Base-by-base conservation (phyloP, 2,888 invertebrate species). In the Drosophila peninsularis region DNA sequence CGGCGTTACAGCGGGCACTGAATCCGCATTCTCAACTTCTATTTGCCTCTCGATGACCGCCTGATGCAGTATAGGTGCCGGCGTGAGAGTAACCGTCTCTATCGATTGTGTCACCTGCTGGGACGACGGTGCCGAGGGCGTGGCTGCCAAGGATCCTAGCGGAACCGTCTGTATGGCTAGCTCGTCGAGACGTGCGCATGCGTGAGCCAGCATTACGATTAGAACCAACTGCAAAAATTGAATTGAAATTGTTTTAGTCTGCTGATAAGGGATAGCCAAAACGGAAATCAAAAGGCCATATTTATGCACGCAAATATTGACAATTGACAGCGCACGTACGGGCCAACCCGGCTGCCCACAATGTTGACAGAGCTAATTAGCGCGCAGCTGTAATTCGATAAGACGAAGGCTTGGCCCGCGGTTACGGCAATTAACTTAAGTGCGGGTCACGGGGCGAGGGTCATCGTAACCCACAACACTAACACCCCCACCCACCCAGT, bases 281-380 rank as follows among this genome's bases (percentile, higher is more conserved):
- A 37, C 24, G 37, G 56, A 61, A 58, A 75, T 45, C 54, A 10
- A 41, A 44, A 30, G 47, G 14, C 42, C 42, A 57, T 62, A 32
- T 53, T 55, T 54, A 47, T 41, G 10, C 34, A 30, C 19, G 47
- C 42, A 54, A 71, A 60, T 68, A 67, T 68, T 62, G 55, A 47
- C 42, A 42, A 67, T 68, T 62, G 55, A 47, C 42, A 42, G 24
- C 30, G 11, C 11, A 24, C 11, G 6, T 2, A 10, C 30, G 30
- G n/a, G 17, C 36, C 36, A n/a, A 14, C 21, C 32, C 52, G 44
- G 45, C 13, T n/a, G 27, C 34, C 56, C 47, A 7, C 13, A 14
- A 30, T 85, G 62, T 88, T 82, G 70, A 52, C 75, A 44, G 58
- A 71, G 58, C 56, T 69, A 88, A 78, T 84, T 75, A 73, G 62